Evolutionary conservation across 2,797 vertebrate species (phyloP).

Genomic region (Myotis planiceps): DNA sequence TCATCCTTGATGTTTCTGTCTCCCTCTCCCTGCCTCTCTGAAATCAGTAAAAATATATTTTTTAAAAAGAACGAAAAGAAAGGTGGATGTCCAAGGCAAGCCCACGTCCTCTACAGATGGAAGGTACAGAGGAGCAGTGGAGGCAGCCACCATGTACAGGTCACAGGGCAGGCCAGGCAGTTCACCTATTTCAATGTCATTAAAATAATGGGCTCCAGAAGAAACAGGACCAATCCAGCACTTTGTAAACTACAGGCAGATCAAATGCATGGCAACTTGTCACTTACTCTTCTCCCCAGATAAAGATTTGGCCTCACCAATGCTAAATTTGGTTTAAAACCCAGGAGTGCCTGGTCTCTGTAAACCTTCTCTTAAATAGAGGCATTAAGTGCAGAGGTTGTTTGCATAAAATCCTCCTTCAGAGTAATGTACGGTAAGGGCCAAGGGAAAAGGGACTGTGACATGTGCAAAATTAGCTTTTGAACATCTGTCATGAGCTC

Average conservation of each 20-base stretch:
- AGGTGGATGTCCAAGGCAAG: not conserved
- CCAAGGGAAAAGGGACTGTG: not conserved
- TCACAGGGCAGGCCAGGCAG: not conserved
- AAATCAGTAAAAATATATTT: no score
- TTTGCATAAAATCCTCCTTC: not conserved
- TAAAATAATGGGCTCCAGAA: not conserved
- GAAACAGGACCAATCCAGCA: not conserved
- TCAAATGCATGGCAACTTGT: not conserved
- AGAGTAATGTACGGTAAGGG: not conserved
- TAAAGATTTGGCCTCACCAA: not conserved
- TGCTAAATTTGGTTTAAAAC: not conserved
- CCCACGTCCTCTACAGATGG: not conserved
- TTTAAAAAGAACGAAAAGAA: not conserved
- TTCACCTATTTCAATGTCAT: not conserved
- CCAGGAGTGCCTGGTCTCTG: not conserved
- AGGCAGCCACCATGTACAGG: not conserved
- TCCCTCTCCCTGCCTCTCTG: no score
- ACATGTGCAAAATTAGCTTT: not conserved
- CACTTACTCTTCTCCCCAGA: not conserved
- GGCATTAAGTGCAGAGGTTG: not conserved
- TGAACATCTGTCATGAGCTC: not conserved
- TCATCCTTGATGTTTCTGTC: no score
- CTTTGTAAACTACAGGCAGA: not conserved
- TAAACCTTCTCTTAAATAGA: not conserved
- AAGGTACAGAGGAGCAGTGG: not conserved